Evolutionary conservation across 2,888 invertebrate species (phyloP).

Genomic region (Diarsia rubi): DNA sequence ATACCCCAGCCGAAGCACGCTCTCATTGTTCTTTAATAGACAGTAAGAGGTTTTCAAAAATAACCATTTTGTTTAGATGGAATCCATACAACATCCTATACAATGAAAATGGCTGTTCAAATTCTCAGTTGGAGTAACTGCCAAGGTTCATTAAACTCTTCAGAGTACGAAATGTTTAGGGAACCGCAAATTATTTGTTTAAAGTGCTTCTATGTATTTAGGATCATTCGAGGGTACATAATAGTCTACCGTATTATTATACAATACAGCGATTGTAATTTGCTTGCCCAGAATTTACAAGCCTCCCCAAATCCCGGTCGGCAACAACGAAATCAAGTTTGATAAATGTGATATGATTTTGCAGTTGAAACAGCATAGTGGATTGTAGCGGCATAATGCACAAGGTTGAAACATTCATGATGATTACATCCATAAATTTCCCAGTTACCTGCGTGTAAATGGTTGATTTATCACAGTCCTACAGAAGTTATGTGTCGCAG

Average conservation of each 20-base stretch:
- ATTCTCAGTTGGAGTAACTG: constrained; percentile 32
- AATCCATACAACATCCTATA: constrained; percentile 28
- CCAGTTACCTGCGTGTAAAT: constrained; percentile 78
- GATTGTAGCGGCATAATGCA: constrained; percentile 71
- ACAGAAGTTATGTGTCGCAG: constrained; percentile 73
- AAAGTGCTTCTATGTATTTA: constrained; percentile 36
- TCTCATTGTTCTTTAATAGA: constrained; percentile 68
- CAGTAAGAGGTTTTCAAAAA: constrained; percentile 59
- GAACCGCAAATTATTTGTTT: constrained; percentile 42
- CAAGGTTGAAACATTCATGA: constrained; percentile 78
- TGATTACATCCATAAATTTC: constrained; percentile 82
- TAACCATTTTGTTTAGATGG: constrained; percentile 40
- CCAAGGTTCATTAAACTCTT: constrained; percentile 58
- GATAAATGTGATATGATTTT: constrained; percentile 58
- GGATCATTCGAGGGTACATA: constrained; percentile 38
- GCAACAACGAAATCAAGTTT: constrained; percentile 34
- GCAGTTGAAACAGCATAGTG: constrained; percentile 56
- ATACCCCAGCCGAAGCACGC: constrained; percentile 68
- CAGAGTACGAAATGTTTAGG: constrained; percentile 24
- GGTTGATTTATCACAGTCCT: constrained; percentile 77
- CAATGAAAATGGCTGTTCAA: constrained; percentile 23
- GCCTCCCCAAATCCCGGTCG: constrained; percentile 22
- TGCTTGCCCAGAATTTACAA: constrained; percentile 34
- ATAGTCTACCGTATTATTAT: constrained; percentile 17
- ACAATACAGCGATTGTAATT: constrained; percentile 42